Percentiles rank a stretch among this genome's conserved stretches.
Evolutionary conservation across 2,797 vertebrate species (phyloP).

Genomic region (Typhlichthys subterraneus): DNA sequence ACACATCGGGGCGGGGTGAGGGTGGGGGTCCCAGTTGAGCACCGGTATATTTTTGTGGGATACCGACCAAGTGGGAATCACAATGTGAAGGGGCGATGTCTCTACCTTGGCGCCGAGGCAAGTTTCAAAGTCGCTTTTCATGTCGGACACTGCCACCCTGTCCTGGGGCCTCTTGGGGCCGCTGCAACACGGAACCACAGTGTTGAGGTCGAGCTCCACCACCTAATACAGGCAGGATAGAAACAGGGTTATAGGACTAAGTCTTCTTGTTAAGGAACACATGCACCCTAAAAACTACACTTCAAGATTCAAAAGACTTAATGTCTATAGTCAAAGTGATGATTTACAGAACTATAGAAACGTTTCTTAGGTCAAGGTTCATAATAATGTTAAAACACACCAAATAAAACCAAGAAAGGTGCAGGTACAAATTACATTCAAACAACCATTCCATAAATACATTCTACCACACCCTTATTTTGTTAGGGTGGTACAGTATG

Average conservation of each 20-base stretch:
- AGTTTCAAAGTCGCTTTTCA: constrained; percentile 91
- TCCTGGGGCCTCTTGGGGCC: constrained; percentile 97
- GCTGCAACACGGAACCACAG: constrained; percentile 94
- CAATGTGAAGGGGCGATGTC: neutral
- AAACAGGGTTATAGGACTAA: neutral
- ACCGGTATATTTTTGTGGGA: neutral
- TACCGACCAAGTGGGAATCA: neutral
- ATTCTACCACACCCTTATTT: too few species aligned
- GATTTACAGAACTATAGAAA: too few species aligned
- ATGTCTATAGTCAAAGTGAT: too few species aligned
- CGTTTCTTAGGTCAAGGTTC: too few species aligned
- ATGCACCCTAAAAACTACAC: too few species aligned
- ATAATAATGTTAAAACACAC: too few species aligned
- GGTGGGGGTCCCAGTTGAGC: neutral
- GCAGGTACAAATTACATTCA: too few species aligned
- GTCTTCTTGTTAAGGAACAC: neutral
- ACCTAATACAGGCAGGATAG: constrained; percentile 71
- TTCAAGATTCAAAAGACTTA: too few species aligned
- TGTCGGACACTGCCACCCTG: constrained; percentile 88
- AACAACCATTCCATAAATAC: too few species aligned
- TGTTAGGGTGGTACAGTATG: too few species aligned
- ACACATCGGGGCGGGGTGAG: neutral
- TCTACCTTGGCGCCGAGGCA: constrained; percentile 90
- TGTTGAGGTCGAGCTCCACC: constrained; percentile 87
- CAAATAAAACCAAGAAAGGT: too few species aligned